Evolutionary conservation across 1,140 invertebrate genomes (phyloP).

Genomic region (Diabrotica undecimpunctata): DNA sequence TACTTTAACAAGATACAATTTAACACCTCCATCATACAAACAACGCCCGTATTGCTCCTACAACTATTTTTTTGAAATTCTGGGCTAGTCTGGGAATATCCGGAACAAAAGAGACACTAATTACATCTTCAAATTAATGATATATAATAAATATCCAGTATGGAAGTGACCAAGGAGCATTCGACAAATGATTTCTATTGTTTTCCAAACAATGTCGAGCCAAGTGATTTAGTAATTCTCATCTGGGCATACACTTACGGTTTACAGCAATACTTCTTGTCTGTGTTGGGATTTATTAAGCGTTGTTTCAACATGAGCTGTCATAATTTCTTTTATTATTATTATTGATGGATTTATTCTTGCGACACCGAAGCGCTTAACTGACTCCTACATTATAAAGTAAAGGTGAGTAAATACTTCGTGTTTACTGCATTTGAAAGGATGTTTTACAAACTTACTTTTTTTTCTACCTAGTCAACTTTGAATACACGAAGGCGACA

Average conservation of each 20-base stretch:
- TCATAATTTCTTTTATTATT: constrained; percentile 1
- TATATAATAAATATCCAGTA: constrained; percentile 1
- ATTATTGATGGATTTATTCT: neutral
- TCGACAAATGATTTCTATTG: constrained; percentile 2
- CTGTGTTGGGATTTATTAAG: constrained; percentile 2
- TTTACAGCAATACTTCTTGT: neutral
- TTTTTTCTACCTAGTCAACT: too few species aligned
- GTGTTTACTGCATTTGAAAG: neutral
- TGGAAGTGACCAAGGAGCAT: constrained; percentile 1
- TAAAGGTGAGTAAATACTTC: neutral
- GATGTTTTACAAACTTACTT: too few species aligned
- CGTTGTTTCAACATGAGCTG: neutral
- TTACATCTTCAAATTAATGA: neutral
- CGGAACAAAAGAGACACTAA: neutral
- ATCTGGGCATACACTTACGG: neutral
- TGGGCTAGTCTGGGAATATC: neutral
- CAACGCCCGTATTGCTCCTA: too few species aligned
- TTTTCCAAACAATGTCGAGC: constrained; percentile 2
- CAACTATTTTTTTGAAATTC: neutral
- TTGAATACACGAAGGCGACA: too few species aligned
- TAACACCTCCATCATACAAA: too few species aligned
- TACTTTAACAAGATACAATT: too few species aligned
- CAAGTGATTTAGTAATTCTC: neutral
- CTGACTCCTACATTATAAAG: neutral
- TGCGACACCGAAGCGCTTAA: neutral